Evolutionary conservation across 1,140 invertebrate genomes (phyloP).

Genomic region (Armadillidium nasatum): DNA sequence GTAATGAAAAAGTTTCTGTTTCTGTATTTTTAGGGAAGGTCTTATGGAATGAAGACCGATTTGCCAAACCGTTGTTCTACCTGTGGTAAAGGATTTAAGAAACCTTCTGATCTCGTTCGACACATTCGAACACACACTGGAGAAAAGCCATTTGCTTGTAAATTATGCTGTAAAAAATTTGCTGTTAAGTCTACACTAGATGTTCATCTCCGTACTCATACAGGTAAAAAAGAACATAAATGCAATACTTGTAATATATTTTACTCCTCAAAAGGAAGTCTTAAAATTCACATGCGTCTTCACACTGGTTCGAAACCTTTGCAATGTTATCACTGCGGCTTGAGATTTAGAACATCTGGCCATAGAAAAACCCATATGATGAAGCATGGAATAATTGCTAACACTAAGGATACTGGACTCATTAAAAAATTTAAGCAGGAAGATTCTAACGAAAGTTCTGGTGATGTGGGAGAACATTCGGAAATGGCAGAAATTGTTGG

Average conservation of each 20-base stretch:
- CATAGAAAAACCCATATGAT: conserved; percentile 42
- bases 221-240: conserved; percentile 52
- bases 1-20: too few species aligned
- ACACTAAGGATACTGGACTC: neutral
- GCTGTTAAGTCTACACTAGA: conserved; percentile 52
- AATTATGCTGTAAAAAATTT: conserved; percentile 51
- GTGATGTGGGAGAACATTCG: neutral
- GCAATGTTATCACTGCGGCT: conserved; percentile 46
- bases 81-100: conserved; percentile 49
- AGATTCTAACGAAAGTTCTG: neutral
- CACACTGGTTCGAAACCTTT: conserved; percentile 48
- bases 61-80: conserved; percentile 12
- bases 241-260: conserved; percentile 49
- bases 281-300: conserved; percentile 46
- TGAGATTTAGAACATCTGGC: conserved; percentile 43
- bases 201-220: conserved; percentile 53
- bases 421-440: neutral
- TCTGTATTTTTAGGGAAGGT: too few species aligned
- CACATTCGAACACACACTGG: conserved; percentile 58
- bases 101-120: conserved; percentile 42
- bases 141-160: conserved; percentile 46
- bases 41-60: neutral
- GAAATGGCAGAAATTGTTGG: neutral
- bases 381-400: conserved; percentile 18
- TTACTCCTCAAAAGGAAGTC: conserved; percentile 41